Conservation (phyloP, 2,888 invertebrate genomes). For the Drosophila paramelanica region DNA sequence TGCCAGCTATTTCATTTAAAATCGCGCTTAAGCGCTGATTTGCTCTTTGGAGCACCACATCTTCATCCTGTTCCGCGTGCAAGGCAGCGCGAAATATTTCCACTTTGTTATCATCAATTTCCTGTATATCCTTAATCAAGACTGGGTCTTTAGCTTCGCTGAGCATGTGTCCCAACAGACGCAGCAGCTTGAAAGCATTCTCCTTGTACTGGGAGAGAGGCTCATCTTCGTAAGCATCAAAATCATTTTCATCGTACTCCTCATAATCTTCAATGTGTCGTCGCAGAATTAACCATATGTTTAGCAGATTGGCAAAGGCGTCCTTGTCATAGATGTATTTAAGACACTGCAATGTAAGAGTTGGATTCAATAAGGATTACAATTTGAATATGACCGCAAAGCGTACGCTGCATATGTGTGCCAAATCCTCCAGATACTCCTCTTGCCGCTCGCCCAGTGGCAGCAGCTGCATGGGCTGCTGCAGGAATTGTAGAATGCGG, state of each 20-base stretch:
- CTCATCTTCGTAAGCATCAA: constrained; percentile 72
- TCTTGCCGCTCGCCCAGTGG: constrained; percentile 81
- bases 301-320: constrained; percentile 77
- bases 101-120: constrained; percentile 43
- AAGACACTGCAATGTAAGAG: constrained; percentile 71
- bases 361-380: neutral
- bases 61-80: constrained; percentile 48
- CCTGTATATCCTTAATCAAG: constrained; percentile 40
- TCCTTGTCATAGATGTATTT: constrained; percentile 82
- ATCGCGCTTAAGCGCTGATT: constrained; percentile 41
- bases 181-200: constrained; percentile 60
- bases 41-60: constrained; percentile 58
- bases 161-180: constrained; percentile 55
- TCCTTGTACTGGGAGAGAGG: constrained; percentile 69
- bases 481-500: constrained; percentile 80
- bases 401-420: constrained; percentile 78
- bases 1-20: constrained; percentile 57
- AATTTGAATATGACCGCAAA: fast-evolving
- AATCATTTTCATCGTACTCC: constrained; percentile 54
- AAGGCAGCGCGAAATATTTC: constrained; percentile 49
- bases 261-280: constrained; percentile 51
- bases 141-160: constrained; percentile 23
- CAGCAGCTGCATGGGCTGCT: constrained; percentile 77
- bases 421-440: constrained; percentile 83
- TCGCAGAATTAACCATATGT: constrained; percentile 75